Percentiles rank a stretch among this genome's conserved stretches.
phyloP scores from a whole-genome alignment of 2,113 vertebrate species.

The Cromileptes altivelis region DNA sequence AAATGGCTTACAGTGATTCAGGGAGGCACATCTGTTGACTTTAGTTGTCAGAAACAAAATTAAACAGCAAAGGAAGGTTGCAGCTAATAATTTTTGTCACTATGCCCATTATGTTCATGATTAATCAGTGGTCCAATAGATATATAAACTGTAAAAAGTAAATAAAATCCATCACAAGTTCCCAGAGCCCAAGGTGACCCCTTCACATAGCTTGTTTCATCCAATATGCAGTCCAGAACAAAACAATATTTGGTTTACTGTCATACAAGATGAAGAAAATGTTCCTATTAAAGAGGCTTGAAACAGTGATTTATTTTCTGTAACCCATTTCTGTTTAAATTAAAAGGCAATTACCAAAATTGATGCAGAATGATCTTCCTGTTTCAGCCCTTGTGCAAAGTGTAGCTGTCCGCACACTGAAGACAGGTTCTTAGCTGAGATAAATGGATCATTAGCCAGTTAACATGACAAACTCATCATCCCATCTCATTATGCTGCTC shows the following conservation, averaged over 20 bases:
- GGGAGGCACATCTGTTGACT: neutral
- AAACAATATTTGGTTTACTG: neutral
- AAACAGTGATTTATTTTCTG: neutral
- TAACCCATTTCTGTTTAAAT: neutral
- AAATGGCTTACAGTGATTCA: neutral
- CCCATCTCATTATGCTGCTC: slow-evolving; percentile 5
- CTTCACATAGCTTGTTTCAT: neutral
- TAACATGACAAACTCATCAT: neutral
- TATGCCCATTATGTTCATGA: too few relatives aligned
- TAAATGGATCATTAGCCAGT: neutral
- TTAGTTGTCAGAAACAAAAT: neutral
- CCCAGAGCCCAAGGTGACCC: neutral
- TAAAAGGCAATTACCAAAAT: neutral
- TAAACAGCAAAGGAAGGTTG: too few relatives aligned
- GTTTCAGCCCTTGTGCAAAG: neutral
- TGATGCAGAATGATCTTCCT: neutral
- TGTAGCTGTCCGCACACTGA: neutral
- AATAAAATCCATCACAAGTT: neutral
- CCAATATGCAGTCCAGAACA: neutral
- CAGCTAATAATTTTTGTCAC: too few relatives aligned
- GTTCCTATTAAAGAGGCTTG: neutral
- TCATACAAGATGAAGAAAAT: neutral
- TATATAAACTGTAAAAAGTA: neutral
- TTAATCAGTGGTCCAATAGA: neutral
- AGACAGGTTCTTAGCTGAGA: neutral